These are phyloP conservation scores for Griposia aprilina DNA, from an alignment of 2,888 invertebrate species.

Conservation along the genomic window DNA sequence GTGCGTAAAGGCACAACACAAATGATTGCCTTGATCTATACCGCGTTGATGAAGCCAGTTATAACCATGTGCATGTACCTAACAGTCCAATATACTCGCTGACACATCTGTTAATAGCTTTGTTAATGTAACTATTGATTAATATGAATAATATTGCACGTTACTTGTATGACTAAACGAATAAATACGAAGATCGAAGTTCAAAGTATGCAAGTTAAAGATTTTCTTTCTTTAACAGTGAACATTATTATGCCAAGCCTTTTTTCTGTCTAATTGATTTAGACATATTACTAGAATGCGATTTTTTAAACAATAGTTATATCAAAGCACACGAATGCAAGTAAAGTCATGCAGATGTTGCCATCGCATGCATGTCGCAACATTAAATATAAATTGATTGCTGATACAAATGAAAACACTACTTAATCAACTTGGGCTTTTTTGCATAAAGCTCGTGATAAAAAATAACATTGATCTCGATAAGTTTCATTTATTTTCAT, in stretches of 20 bases:
- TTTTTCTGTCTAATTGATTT: neutral
- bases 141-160: constrained; percentile 30
- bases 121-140: constrained; percentile 38
- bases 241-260: neutral
- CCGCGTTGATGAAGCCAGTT: constrained; percentile 66
- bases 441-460: neutral
- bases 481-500: neutral
- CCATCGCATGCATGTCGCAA: neutral
- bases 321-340: neutral
- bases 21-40: constrained; percentile 78
- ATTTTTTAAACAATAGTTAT: neutral
- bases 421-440: neutral
- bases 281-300: neutral
- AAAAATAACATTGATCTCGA: neutral
- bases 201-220: constrained; percentile 25
- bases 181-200: constrained; percentile 9
- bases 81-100: constrained; percentile 22
- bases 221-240: neutral
- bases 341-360: neutral
- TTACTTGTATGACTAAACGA: constrained; percentile 1
- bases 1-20: constrained; percentile 51
- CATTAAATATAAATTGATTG: neutral
- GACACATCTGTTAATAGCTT: constrained; percentile 41
- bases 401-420: neutral
- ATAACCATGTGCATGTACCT: constrained; percentile 26